Base-by-base conservation (phyloP, 2,888 invertebrate species). In the Eutolmus rufibarbis region DNA sequence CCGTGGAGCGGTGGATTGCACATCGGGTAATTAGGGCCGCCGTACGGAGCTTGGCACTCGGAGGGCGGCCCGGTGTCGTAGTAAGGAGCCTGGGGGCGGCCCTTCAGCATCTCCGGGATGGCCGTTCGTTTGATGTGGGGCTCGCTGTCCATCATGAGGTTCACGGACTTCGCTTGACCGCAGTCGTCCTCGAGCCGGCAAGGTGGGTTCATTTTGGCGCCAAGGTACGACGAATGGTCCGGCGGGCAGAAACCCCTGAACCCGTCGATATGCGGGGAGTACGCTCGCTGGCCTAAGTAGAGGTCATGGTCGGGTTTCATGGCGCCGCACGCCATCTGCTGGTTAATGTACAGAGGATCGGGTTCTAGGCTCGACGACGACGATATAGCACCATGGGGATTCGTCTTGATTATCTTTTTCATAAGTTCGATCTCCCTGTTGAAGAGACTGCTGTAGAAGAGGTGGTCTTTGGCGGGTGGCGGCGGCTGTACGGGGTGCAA, bases 371-470 rank as follows among this genome's bases (percentile, higher is more conserved):
- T 86, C 23, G 86, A 19, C 56, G 79, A 19, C 56, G 79, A 23
- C 31, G 79, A 16, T 8, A 31, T 43, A 46, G 57, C 51, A 51
- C 19, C 51, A 19, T 74, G 74, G 23, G 46, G 57, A 23, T 40
- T 81, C 16, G 81, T 87, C 66, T 78, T 85, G 23, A 89, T 89
- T 43, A 89, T 77, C 87, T 89, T 90, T 46, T 89, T 89, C 89
- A 90, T 90, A 81, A 89, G 88, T 77, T 89, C 89, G 56, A 89
- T 88, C n/a, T 90, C 89, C 1, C 89, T 88, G 74, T 89, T 89
- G 51, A 89, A 90, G 46, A 90, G 88, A 77, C 88, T 90, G 34
- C 88, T 90, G 88, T 89, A 90, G 76, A 90, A 89, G 56, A 89
- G 88, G 77, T 90, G 89, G 86, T 90, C 89, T 56, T 89, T 89